Base-by-base conservation (phyloP, 2,113 vertebrate genomes). In the Datnioides undecimradiatus region DNA sequence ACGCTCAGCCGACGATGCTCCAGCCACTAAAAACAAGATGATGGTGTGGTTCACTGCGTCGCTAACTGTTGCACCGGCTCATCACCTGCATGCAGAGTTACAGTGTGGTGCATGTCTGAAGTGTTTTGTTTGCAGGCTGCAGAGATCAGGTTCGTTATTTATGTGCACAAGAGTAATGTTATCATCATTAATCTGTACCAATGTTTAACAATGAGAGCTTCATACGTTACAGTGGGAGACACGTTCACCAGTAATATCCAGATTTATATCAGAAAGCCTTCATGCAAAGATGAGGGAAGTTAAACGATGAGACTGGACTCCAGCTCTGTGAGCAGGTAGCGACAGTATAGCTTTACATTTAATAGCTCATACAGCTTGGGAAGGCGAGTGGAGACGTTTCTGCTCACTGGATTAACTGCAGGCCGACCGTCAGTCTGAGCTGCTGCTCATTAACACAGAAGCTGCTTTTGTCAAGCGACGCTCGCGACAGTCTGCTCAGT, bases 361-460 rank as follows among this genome's bases (percentile, higher is more conserved):
- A 34, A 52, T 69, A 14, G 12, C 49, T 49, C 23, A 46, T 31
- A 25, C 6, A 46, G 54, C 16, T 55, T 40, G 31, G 23, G 41
- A 21, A 79, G 23, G 51, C 46, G 1, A 2, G 29, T 40, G 36
- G 43, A 36, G 10, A 48, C 38, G 27, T 41, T 40, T 49, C 4
- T 60, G 27, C 46, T 68, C 21, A 25, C 43, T 58, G 19, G 49
- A 40, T 49, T 57, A 31, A 16, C 41, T 65, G 59, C 38, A 36
- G n/a, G 29, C 1, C 6, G 8, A 6, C 41, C 14, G 59, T 21
- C 59, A 40, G 59, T 17, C 68, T 45, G 52, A 80, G 79, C 38
- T 41, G 77, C 78, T 60, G 54, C 52, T 85, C 72, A 41, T 80
- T 49, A 79, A 21, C 51, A n/a, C 48, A 21, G 19, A 67, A 27